Base-by-base conservation (phyloP, 2,888 invertebrate genomes). In the Dolichomitus sp. region DNA sequence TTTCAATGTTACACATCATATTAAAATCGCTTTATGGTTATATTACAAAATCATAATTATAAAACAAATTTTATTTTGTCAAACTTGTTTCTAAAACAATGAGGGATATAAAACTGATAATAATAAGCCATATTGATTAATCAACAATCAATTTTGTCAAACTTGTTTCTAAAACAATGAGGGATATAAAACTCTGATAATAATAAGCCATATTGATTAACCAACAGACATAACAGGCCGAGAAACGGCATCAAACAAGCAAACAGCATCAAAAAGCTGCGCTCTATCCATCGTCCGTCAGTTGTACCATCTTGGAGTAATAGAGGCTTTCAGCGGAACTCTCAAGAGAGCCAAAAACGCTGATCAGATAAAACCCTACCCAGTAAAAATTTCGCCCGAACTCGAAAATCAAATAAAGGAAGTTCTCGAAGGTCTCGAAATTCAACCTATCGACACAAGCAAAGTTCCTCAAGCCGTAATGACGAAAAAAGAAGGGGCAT, bases 171-270 rank as follows among this genome's bases (percentile, higher is more conserved):
- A 37, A 37, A 9, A 1, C 9, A 9, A 27, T 54, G 1, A 52
- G 19, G 40, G 4, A 48, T 5, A 1, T 48, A 5, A 0, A 48
- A 5, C 4, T 54, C 11, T 4, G 73, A 65, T 33, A 17, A 11
- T 4, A 45, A 59, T 30, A 12, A 6, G 27, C 37, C 7, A 52
- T 33, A 30, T 59, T 17, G 12, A 33, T 30, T 17, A 23, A 54
- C 37, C 48, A 68, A 9, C 75, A 94, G 94, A 89, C 83, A 90
- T 94, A 61, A 93, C 92, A 82, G 99, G 98, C 0, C 96, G 98
- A 74, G 99, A 99, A 94, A 97, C 98, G 11, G 99, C 98, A 0
- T 99, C 99, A 0, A 99, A 98, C 93, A 99, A 99, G 93, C 99
- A 99, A 93, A 96, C 97, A 0, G 99, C 99, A 0, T 99, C 99